These are phyloP conservation scores for Corydoras sp. DNA, from an alignment of 2,113 vertebrate genomes.

Conservation along the genomic window DNA sequence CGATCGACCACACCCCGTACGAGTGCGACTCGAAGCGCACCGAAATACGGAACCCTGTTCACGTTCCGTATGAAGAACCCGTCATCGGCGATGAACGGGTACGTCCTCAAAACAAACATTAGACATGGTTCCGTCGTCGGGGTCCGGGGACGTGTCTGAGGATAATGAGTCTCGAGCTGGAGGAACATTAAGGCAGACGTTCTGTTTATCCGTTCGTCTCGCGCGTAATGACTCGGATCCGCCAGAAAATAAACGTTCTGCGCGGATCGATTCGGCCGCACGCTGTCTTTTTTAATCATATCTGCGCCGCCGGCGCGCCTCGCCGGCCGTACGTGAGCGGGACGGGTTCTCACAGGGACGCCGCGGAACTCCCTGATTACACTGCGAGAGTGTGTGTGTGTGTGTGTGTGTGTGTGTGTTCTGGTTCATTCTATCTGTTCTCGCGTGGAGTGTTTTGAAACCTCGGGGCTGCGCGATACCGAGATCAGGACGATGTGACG, in stretches of 20 bases:
- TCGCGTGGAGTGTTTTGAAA: too few species aligned
- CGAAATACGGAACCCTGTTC: too few species aligned
- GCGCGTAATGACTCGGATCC: constrained; percentile 48
- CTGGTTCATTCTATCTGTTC: neutral
- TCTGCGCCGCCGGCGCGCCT: neutral
- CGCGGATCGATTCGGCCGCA: constrained; percentile 36
- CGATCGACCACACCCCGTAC: too few species aligned
- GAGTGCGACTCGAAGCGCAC: too few species aligned
- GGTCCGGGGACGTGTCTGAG: constrained; percentile 5
- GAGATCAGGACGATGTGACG: too few species aligned
- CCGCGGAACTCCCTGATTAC: constrained; percentile 26
- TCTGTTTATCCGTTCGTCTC: constrained; percentile 13
- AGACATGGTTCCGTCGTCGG: neutral
- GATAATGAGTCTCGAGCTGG: constrained; percentile 18
- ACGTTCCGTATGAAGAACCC: too few species aligned
- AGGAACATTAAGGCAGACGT: constrained; percentile 2
- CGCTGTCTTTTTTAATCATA: constrained; percentile 20
- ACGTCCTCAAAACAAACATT: too few species aligned
- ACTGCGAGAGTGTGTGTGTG: constrained; percentile 20
- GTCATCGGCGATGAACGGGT: too few species aligned
- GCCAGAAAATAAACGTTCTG: constrained; percentile 52
- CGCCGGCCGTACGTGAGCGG: constrained; percentile 22
- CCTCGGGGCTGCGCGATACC: too few species aligned
- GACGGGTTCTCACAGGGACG: constrained; percentile 43
- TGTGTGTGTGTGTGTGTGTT: neutral